Conservation (phyloP, 2,113 vertebrate species). For the Aplodontia rufa region DNA sequence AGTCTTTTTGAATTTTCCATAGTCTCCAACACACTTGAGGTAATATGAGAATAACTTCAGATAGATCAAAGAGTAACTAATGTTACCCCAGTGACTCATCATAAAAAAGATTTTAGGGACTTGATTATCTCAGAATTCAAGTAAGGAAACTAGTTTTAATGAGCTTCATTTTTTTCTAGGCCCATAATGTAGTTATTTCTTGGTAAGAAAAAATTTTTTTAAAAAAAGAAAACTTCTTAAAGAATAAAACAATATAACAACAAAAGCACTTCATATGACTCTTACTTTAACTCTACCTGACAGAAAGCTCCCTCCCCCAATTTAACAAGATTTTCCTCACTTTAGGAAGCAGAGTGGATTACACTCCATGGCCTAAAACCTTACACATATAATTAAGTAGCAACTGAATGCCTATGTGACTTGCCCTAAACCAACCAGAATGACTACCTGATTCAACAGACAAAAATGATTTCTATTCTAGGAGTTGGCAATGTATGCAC, state of each 20-base stretch:
- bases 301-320: not conserved
- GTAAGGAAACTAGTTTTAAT: conserved; percentile 7
- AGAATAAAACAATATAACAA: not conserved
- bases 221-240: conserved; percentile 37
- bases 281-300: not conserved
- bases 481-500: not conserved
- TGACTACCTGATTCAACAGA: not conserved
- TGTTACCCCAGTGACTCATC: not conserved
- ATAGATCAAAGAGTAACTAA: not conserved
- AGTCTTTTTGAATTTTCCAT: not conserved
- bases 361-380: not conserved
- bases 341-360: not conserved
- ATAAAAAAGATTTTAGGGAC: conserved; percentile 3
- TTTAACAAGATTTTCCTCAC: not conserved
- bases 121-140: conserved; percentile 19
- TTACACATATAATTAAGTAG: not conserved
- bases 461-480: not conserved
- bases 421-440: not conserved
- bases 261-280: not conserved
- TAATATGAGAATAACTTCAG: not conserved
- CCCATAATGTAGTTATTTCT: not conserved
- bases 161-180: not conserved
- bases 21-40: not conserved
- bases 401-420: not conserved
- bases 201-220: too few species aligned